Base-by-base conservation (phyloP, 2,888 invertebrate genomes). In the Ecliptopera silaceata region DNA sequence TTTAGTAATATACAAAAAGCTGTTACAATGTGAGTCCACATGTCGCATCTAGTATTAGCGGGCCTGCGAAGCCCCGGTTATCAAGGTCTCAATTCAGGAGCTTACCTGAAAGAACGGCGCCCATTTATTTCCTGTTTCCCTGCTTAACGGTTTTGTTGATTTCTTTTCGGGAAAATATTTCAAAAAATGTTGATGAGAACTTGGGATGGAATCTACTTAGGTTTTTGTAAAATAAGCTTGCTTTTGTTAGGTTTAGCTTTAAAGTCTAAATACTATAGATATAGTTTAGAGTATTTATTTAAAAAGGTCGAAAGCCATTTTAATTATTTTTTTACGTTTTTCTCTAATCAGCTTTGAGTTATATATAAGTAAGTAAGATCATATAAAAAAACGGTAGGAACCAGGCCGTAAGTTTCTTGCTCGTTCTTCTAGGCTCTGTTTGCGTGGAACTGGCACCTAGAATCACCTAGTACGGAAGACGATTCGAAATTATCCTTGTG, bases 71-170 rank as follows among this genome's bases (percentile, higher is more conserved):
- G 31, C 29, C 36, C 41, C 39, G 54, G 67, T 74, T 75, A 71
- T 70, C 74, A 71, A 62, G 51, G 61, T 50, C 64, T 50, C 63
- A 61, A 71, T 70, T 65, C 66, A 65, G 52, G 53, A 63, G 62
- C 59, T 67, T 69, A 72, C 72, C 75, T 74, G 73, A 65, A 67
- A 66, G 72, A 68, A 74, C 63, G 67, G 67, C 61, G 67, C 64
- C 71, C 68, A 70, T 74, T 74, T 76, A 74, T 73, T 70, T 67
- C 70, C 66, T 69, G 69, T 68, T 66, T 41, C 38, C 57, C 58
- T 69, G 70, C 68, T 70, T 69, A 66, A 66, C 68, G 47, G 68
- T 74, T 71, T 67, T 73, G 68, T 66, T 65, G 61, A 61, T 64
- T 48, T 66, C 62, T 72, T 72, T 69, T 53, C 36, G 15, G 29